A percentile compares a stretch with the other conserved stretches of the same genome.
phyloP scores from a whole-genome alignment of 1,140 invertebrate genomes.

The Riptortus pedestris region DNA sequence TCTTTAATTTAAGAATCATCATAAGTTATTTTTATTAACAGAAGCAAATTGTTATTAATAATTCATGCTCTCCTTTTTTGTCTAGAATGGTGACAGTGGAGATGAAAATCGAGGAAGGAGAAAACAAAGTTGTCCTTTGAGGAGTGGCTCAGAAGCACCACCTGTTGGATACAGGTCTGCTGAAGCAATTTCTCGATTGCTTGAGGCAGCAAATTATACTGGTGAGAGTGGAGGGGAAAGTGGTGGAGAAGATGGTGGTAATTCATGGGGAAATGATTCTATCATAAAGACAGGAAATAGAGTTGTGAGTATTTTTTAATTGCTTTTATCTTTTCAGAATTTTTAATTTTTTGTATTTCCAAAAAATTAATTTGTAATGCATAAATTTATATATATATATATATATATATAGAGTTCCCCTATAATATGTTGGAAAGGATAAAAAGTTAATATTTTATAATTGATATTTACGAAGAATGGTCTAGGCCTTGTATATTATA shows the following conservation, averaged over 20 bases:
- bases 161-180: conserved; percentile 8
- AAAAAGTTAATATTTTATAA: no score
- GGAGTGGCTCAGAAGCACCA: conserved; percentile 36
- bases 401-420: no score
- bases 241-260: background rate
- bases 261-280: background rate
- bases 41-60: no score
- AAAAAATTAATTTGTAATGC: no score
- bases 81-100: background rate
- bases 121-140: conserved; percentile 61
- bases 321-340: conserved; percentile 23
- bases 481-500: no score
- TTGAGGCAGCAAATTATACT: conserved; percentile 30
- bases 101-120: background rate
- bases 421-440: no score
- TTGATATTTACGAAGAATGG: no score
- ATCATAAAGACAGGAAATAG: background rate
- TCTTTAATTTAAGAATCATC: no score
- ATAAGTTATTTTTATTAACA: no score
- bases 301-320: background rate
- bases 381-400: no score
- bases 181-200: conserved; percentile 28
- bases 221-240: background rate
- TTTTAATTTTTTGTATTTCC: no score
- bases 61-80: no score